Evolutionary conservation across 1,140 invertebrate genomes (phyloP).

Genomic region (Heliconius melpomene): DNA sequence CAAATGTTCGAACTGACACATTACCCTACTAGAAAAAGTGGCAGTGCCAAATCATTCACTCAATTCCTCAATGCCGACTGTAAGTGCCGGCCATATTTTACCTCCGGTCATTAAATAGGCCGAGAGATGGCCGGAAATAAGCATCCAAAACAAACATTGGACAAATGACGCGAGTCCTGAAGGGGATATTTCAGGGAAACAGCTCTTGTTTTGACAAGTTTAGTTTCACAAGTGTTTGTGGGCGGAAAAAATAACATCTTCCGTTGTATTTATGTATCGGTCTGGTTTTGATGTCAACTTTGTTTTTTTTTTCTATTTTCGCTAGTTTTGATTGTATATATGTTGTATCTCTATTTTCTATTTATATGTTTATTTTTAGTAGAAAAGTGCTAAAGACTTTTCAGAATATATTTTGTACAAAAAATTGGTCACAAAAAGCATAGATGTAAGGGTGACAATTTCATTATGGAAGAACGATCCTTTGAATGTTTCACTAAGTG

Average conservation of each 20-base stretch:
- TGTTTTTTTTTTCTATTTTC: background rate
- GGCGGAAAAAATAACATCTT: slow-evolving; percentile 26
- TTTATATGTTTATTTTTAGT: background rate
- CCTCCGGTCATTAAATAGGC: slow-evolving; percentile 31
- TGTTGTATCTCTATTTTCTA: background rate
- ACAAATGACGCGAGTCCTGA: slow-evolving; percentile 22
- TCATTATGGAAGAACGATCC: too few species aligned
- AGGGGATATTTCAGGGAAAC: slow-evolving; percentile 28
- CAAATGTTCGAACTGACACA: background rate
- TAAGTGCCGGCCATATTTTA: slow-evolving; percentile 30
- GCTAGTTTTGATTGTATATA: background rate
- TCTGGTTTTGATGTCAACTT: background rate
- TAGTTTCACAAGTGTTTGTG: slow-evolving; percentile 29
- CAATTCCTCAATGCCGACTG: slow-evolving; percentile 28
- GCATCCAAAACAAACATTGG: slow-evolving; percentile 29
- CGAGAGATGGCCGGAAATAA: slow-evolving; percentile 16
- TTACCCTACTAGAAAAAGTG: slow-evolving; percentile 20
- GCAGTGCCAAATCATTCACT: slow-evolving; percentile 16
- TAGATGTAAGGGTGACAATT: too few species aligned
- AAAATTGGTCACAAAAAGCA: too few species aligned
- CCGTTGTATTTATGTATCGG: slow-evolving; percentile 16
- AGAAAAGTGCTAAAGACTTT: too few species aligned
- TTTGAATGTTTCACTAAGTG: too few species aligned
- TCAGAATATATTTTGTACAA: too few species aligned
- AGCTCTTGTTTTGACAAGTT: slow-evolving; percentile 34